phyloP scores from a whole-genome alignment of 2,888 invertebrate genomes.

The Leptopilina myrica region DNA sequence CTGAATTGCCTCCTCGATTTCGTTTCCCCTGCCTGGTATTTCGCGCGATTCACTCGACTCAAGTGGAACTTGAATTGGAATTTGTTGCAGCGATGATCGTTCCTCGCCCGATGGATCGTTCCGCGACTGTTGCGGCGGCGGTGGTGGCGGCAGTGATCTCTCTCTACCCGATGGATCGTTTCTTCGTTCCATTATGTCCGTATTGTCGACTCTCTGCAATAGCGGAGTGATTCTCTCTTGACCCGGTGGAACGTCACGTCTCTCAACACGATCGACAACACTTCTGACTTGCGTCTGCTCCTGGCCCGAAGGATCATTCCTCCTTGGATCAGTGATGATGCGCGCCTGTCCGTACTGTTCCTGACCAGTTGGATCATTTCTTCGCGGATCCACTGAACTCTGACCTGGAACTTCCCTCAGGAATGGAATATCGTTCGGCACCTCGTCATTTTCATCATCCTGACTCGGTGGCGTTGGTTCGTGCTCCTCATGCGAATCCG shows the following conservation, averaged over 20 bases:
- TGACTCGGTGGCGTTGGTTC: slow-evolving; percentile 70
- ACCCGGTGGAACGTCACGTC: slow-evolving; percentile 73
- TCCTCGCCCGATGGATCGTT: slow-evolving; percentile 74
- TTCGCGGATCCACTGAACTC: slow-evolving; percentile 70
- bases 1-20: slow-evolving; percentile 62
- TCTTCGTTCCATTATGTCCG: slow-evolving; percentile 68
- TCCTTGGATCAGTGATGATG: slow-evolving; percentile 66
- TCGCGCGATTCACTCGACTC: slow-evolving; percentile 68
- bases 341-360: slow-evolving; percentile 69
- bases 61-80: slow-evolving; percentile 58
- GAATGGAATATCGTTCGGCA: slow-evolving; percentile 74
- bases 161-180: slow-evolving; percentile 74
- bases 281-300: slow-evolving; percentile 62
- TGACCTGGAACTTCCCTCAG: slow-evolving; percentile 74
- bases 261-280: slow-evolving; percentile 67
- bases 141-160: slow-evolving; percentile 64
- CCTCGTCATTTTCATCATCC: slow-evolving; percentile 75
- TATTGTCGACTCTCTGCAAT: slow-evolving; percentile 58
- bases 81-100: slow-evolving; percentile 52
- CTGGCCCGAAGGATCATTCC: slow-evolving; percentile 73
- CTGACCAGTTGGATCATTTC: slow-evolving; percentile 74
- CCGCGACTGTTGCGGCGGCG: slow-evolving; percentile 67
- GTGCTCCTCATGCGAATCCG: slow-evolving; percentile 73
- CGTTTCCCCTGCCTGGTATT: slow-evolving; percentile 70
- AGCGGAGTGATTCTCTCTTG: slow-evolving; percentile 66